A percentile compares a stretch with the other conserved stretches of the same genome.
These are phyloP conservation scores for Synanceia verrucosa DNA, from an alignment of 2,797 vertebrate species.

Conservation along the genomic window DNA sequence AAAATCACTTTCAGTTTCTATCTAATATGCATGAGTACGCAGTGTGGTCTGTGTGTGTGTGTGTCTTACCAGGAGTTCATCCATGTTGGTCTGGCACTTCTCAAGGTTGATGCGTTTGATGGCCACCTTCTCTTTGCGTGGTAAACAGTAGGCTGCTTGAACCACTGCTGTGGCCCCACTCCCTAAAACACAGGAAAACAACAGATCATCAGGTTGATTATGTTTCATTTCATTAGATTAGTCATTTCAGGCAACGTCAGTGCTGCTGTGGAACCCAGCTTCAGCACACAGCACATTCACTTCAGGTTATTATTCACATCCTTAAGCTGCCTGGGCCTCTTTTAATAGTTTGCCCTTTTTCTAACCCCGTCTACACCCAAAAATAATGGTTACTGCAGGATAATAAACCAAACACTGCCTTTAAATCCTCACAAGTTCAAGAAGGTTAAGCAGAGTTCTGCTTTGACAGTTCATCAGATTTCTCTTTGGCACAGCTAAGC, in stretches of 20 bases:
- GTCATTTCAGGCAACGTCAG: background rate
- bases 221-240: background rate
- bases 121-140: conserved; percentile 97
- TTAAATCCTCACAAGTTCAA: conserved; percentile 15
- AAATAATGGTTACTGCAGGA: background rate
- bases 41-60: background rate
- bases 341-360: background rate
- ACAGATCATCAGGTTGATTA: background rate
- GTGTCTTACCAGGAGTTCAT: conserved; percentile 94
- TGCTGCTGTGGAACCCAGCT: background rate
- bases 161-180: conserved; percentile 98
- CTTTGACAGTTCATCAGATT: conserved; percentile 37
- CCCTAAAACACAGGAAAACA: conserved; percentile 78
- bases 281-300: background rate
- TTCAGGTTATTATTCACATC: background rate
- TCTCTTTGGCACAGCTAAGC: conserved; percentile 31
- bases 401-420: conserved; percentile 7
- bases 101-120: conserved; percentile 98
- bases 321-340: background rate
- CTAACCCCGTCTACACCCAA: background rate
- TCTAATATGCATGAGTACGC: background rate
- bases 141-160: conserved; percentile 92
- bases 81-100: conserved; percentile 99
- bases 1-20: background rate
- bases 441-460: conserved; percentile 28